These are phyloP conservation scores for Aleiodes alternator DNA, from an alignment of 2,888 invertebrate species.

Conservation along the genomic window DNA sequence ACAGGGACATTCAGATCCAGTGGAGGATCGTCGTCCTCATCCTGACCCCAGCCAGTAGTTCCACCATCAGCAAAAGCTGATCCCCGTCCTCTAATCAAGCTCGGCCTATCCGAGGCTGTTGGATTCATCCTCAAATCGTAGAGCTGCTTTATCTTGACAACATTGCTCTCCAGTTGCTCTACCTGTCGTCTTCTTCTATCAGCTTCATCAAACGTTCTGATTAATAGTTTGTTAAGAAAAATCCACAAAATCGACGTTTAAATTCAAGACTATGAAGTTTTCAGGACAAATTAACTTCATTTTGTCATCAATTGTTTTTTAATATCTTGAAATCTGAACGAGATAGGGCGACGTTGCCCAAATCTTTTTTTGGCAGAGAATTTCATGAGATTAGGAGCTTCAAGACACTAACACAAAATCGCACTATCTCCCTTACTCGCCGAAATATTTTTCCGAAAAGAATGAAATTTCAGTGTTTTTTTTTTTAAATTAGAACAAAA, in stretches of 20 bases:
- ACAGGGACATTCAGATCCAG: constrained; percentile 75
- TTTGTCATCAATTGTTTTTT: too few species aligned
- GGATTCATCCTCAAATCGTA: constrained; percentile 74
- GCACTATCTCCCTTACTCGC: background rate
- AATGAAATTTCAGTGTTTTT: too few species aligned
- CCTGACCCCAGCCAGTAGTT: constrained; percentile 75
- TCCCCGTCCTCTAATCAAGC: constrained; percentile 68
- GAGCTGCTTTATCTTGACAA: constrained; percentile 78
- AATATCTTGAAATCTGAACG: too few species aligned
- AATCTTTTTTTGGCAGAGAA: too few species aligned
- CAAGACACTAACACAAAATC: too few species aligned
- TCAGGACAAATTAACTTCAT: too few species aligned
- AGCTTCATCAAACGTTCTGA: constrained; percentile 80
- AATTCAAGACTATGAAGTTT: too few species aligned
- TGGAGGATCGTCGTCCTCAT: constrained; percentile 74
- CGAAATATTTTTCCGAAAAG: too few species aligned
- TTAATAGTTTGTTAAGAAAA: constrained; percentile 62
- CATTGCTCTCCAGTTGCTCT: constrained; percentile 80
- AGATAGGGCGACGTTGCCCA: too few species aligned
- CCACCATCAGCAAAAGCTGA: constrained; percentile 75
- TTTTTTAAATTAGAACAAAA: too few species aligned
- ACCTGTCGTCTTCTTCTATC: constrained; percentile 80
- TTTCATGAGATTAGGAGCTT: too few species aligned
- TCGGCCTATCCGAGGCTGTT: constrained; percentile 67
- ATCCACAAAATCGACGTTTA: constrained; percentile 3